Evolutionary conservation across 2,888 invertebrate genomes (phyloP).

Genomic region (Sinotaia quadrata): DNA sequence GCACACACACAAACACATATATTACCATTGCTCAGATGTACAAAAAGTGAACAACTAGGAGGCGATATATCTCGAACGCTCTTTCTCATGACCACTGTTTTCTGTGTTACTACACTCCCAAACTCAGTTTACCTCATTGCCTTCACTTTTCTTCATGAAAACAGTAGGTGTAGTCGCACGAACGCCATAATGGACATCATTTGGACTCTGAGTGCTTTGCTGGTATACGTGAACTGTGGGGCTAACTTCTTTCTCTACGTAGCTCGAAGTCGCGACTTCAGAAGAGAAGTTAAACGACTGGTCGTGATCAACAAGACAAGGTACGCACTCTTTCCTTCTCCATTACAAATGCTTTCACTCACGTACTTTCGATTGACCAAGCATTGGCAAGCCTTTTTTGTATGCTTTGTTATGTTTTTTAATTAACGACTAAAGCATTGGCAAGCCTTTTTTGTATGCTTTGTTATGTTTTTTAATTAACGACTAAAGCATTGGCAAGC

Average conservation of each 20-base stretch:
- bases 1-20: neutral
- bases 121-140: constrained; percentile 15
- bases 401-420: too few relatives aligned
- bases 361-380: too few relatives aligned
- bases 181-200: constrained; percentile 16
- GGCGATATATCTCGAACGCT: constrained; percentile 14
- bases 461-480: too few relatives aligned
- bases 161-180: neutral
- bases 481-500: too few relatives aligned
- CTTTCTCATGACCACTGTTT: constrained; percentile 14
- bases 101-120: constrained; percentile 21
- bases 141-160: neutral
- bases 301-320: too few relatives aligned
- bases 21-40: too few relatives aligned
- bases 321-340: too few relatives aligned
- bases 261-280: constrained; percentile 13
- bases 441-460: too few relatives aligned
- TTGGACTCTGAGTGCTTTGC: constrained; percentile 3
- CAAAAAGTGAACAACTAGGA: too few relatives aligned
- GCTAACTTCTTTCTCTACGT: constrained; percentile 21
- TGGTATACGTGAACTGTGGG: constrained; percentile 21
- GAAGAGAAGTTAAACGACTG: constrained; percentile 3
- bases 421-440: too few relatives aligned
- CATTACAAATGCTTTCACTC: too few relatives aligned
- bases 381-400: too few relatives aligned